Percentiles rank a stretch among this genome's conserved stretches.
These are phyloP conservation scores for Plutomurus gul DNA, from an alignment of 1,140 invertebrate genomes.

Conservation along the genomic window DNA sequence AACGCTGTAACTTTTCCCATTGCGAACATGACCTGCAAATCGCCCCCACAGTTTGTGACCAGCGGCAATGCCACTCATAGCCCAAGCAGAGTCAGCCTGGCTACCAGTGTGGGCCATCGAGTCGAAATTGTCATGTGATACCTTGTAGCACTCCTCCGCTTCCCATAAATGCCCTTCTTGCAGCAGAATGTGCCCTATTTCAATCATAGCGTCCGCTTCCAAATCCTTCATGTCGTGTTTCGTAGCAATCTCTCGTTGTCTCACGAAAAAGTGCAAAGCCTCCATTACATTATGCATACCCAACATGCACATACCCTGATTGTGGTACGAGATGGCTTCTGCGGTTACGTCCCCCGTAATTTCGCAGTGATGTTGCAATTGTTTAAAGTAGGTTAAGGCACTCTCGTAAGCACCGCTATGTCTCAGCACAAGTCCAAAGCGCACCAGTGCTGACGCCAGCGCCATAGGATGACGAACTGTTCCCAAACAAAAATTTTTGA, in stretches of 20 bases:
- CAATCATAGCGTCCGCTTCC: conserved; percentile 34
- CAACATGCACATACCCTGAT: conserved; percentile 32
- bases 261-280: conserved; percentile 33
- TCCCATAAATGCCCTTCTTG: conserved; percentile 43
- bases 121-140: neutral
- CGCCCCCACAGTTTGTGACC: conserved; percentile 32
- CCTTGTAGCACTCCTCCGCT: conserved; percentile 35
- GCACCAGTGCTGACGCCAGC: conserved; percentile 13
- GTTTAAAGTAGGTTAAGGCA: conserved; percentile 34
- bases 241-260: conserved; percentile 11
- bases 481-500: too few relatives aligned
- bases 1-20: neutral
- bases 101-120: neutral
- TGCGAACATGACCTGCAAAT: neutral
- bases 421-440: conserved; percentile 36
- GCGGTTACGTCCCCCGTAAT: conserved; percentile 14
- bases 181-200: conserved; percentile 30
- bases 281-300: neutral
- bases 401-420: conserved; percentile 39
- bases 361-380: conserved; percentile 34
- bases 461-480: conserved; percentile 43
- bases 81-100: conserved; percentile 16
- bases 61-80: conserved; percentile 29
- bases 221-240: neutral
- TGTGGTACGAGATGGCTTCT: conserved; percentile 34